Evolutionary conservation across 2,888 invertebrate species (phyloP), one percentile per base, ranked within the genome.

Genomic region (Plemyria rubiginata): DNA sequence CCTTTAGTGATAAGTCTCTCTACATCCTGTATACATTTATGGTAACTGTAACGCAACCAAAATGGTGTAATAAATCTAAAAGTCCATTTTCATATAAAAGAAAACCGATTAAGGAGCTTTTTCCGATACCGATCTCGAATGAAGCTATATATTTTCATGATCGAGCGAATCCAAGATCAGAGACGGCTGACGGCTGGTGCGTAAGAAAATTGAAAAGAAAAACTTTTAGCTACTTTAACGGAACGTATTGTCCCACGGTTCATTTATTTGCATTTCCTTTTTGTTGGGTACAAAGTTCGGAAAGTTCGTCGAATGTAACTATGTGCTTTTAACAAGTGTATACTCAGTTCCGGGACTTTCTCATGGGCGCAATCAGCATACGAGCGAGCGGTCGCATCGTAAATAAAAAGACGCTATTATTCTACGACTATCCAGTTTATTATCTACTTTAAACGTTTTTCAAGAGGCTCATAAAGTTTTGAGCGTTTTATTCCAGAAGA

Each of bases 91-190:
- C 88, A 90, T 92, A 90, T 89, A 90, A 90, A 91, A 90, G 90
- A 91, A 92, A 92, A 90, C 86, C 91, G 92, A 92, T 92, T 92
- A 92, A 91, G 89, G 87, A 86, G 91, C 87, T 90, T 70, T 90
- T 88, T 77, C 79, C 86, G 92, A 92, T 92, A 91, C 88, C 82
- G 87, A 92, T 92, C 81, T 86, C 79, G 89, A 90, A 90, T 87
- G 87, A 88, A 91, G 89, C 92, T 86, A 91, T 92, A 92, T 90
- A 92, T 92, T 92, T 89, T 92, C 92, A 90, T 91, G 91, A 92
- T 91, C 88, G 90, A 91, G 74, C 84, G 87, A 83, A 85, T 88
- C 85, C 80, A 85, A 88, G 88, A 92, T 91, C 90, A 84, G 80
- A 83, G 85, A 82, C 85, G 88, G 82, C 85, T 91, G 89, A 87